phyloP scores from a whole-genome alignment of 2,797 vertebrate genomes.

The Coilia nasus region DNA sequence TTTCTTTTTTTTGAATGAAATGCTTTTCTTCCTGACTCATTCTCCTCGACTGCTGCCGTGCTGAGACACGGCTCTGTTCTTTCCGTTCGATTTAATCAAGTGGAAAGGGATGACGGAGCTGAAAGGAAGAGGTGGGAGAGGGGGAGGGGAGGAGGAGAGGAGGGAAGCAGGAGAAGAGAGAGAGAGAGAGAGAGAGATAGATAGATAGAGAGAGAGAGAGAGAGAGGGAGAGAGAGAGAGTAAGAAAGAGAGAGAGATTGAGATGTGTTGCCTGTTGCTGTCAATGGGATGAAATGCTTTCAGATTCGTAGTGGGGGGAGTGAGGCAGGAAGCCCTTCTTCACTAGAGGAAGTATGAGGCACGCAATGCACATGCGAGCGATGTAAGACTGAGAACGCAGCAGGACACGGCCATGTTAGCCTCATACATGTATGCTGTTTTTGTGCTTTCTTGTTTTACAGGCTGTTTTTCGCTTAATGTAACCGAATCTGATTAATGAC shows the following conservation, averaged over 20 bases:
- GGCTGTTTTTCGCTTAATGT: neutral
- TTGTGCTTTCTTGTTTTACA: neutral
- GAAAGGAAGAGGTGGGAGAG: slow-evolving; percentile 47
- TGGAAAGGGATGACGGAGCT: slow-evolving; percentile 45
- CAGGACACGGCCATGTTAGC: neutral
- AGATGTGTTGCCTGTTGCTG: neutral
- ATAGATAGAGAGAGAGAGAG: too few species aligned
- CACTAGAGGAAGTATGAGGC: neutral
- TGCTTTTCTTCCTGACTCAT: slow-evolving; percentile 67
- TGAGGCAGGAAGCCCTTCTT: neutral
- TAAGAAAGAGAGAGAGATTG: neutral
- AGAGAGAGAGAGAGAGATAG: too few species aligned
- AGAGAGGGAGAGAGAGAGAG: too few species aligned
- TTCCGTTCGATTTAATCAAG: slow-evolving; percentile 63
- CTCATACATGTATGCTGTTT: neutral
- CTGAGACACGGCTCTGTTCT: slow-evolving; percentile 56
- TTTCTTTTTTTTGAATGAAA: slow-evolving; percentile 66
- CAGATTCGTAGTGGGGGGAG: neutral
- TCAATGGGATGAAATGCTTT: neutral
- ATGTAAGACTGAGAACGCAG: neutral
- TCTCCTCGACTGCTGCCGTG: slow-evolving; percentile 50
- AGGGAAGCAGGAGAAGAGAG: too few species aligned
- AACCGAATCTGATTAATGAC: neutral
- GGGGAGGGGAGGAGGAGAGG: slow-evolving; percentile 47
- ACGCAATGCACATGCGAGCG: neutral